Base-by-base conservation (phyloP, 2,888 invertebrate species). In the Mythimna vitellina region DNA sequence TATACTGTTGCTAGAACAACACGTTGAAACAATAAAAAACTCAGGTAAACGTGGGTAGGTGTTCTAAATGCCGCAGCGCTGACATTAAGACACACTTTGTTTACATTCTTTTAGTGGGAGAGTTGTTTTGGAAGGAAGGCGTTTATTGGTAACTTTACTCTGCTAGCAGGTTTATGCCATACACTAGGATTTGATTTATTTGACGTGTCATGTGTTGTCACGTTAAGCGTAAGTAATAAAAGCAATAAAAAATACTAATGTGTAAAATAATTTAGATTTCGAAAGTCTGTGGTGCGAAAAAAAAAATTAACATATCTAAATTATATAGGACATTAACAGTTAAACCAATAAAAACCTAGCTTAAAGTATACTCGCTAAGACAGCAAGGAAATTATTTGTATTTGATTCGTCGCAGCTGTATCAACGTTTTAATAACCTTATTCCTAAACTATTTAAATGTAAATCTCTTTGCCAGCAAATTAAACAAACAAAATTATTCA, bases 11-110 rank as follows among this genome's bases (percentile, higher is more conserved):
- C 56, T 69, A 42, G 56, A 73, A 71, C 76, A 60, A 71, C 84
- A 84, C 86, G 84, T 54, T 58, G 56, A 65, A 66, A 84, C 83
- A 86, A 86, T 86, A 85, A 85, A 46, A 84, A 85, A 86, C 73
- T 72, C 77, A 82, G 77, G 86, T 82, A 76, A 70, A 78, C 54
- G 51, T 29, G 60, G 77, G 84, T 76, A 83, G 83, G 78, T 74
- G 73, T 74, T 81, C 76, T 81, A 80, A 84, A 86, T 78, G 83
- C 78, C 65, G 62, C 54, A 56, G 53, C 68, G 77, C 72, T 73
- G 81, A 84, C 86, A 86, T 84, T 79, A 82, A 79, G 72, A 73
- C 64, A 79, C 67, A 82, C 60, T 76, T 84, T 82, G 80, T 79
- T 84, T 76, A 74, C 62, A 63, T 70, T 53, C 7, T 64, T 69